Evolutionary conservation across 92 coral and sea anemone genomes (phyloP).

Genomic region (Diadumene lineata): DNA sequence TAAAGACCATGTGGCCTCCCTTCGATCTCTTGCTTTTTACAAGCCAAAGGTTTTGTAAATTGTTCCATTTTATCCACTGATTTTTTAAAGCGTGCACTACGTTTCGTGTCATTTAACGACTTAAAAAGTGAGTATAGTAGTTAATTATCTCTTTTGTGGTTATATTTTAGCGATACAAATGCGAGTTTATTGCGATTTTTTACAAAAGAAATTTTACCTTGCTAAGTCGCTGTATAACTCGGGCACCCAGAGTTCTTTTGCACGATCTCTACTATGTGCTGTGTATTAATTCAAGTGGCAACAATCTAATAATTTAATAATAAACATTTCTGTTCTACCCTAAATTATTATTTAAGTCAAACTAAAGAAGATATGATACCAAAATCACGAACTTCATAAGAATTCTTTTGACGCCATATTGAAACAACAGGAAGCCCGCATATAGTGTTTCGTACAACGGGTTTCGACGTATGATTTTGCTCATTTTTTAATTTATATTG

Average conservation of each 20-base stretch:
- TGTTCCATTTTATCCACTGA: slow-evolving; percentile 16
- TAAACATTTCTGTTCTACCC: no score
- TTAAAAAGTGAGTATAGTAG: slow-evolving; percentile 91
- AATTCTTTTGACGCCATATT: neutral
- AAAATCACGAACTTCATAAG: neutral
- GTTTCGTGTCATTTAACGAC: slow-evolving; percentile 99
- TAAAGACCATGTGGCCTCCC: slow-evolving; percentile 47
- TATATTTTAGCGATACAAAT: neutral
- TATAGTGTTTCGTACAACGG: no score
- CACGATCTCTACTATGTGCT: no score
- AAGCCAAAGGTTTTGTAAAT: slow-evolving; percentile 46
- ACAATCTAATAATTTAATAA: no score
- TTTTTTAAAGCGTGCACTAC: slow-evolving; percentile 88
- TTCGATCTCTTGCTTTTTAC: slow-evolving; percentile 67
- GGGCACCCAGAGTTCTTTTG: no score
- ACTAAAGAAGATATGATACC: neutral
- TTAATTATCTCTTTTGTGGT: neutral
- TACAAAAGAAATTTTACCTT: neutral
- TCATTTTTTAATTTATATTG: no score
- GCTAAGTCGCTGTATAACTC: no score
- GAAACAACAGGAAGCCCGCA: neutral
- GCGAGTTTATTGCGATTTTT: neutral
- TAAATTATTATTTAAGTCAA: neutral
- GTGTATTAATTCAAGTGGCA: no score
- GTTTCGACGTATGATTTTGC: no score